Base-by-base conservation (phyloP, 2,888 invertebrate genomes). In the Sesamia inferens region DNA sequence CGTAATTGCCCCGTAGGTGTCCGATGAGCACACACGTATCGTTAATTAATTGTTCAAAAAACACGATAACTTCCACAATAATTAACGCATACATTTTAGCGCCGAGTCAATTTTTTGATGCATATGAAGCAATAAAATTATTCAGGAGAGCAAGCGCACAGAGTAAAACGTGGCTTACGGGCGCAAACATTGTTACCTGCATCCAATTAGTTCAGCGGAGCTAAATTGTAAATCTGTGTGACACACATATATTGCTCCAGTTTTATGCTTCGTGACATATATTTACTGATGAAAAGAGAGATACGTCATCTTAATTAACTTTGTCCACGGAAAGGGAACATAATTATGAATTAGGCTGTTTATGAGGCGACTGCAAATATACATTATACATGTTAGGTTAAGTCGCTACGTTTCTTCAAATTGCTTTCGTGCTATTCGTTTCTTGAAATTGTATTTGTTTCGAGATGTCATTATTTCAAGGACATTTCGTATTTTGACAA, bases 111-210 rank as follows among this genome's bases (percentile, higher is more conserved):
- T 71, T 88, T 88, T 88, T 89, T 85, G 86, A 88, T 88, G 88
- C 86, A 85, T 84, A 85, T 86, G 84, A 88, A 83, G 85, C 85
- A 87, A 89, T 90, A 86, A 88, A 89, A 89, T 90, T 86, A 90
- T 89, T 78, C 77, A 73, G 78, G 68, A 82, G 75, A 76, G 78
- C 84, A 72, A 61, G 76, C 70, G 82, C 66, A 80, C 68, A 74
- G 69, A 69, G 82, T 72, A 79, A 80, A 31, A 84, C 85, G 79
- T 62, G 78, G 81, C 87, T 87, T 85, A 79, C 85, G 85, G 79
- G 81, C 86, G 89, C 89, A 92, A 85, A 93, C 91, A 91, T 87
- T 90, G 92, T 92, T 92, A 92, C 91, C 90, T 89, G 90, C 87
- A 90, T 91, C 91, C 92, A 93, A 93, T 93, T 93, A 93, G 91